phyloP scores from a whole-genome alignment of 2,888 invertebrate species.

The Lochmaea capreae region DNA sequence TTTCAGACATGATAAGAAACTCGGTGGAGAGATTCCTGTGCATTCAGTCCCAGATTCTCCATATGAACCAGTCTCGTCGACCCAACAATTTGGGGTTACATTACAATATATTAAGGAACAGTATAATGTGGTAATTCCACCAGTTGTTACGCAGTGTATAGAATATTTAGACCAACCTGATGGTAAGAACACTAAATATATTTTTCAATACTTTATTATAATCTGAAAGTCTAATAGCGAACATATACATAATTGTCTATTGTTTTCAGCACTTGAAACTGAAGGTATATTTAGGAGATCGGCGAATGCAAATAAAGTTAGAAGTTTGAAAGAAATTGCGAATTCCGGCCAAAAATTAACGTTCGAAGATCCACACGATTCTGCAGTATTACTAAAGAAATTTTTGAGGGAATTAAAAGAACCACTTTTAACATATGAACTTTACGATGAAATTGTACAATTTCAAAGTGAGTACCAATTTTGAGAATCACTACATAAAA shows the following conservation, averaged over 20 bases:
- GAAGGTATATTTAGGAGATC: constrained; percentile 97
- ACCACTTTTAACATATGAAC: constrained; percentile 91
- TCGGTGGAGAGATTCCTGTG: constrained; percentile 65
- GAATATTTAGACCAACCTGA: constrained; percentile 91
- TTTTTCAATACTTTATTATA: not conserved
- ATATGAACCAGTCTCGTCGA: constrained; percentile 64
- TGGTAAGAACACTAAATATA: constrained; percentile 69
- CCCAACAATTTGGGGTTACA: constrained; percentile 96
- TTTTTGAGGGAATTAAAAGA: constrained; percentile 93
- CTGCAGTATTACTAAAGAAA: constrained; percentile 95
- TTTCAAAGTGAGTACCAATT: constrained; percentile 81
- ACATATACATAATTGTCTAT: not conserved
- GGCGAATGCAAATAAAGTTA: constrained; percentile 85
- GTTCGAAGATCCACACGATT: constrained; percentile 89
- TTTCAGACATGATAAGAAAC: constrained; percentile 80
- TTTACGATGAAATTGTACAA: constrained; percentile 92
- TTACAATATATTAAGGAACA: constrained; percentile 91
- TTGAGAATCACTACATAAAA: not conserved
- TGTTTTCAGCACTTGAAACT: constrained; percentile 82
- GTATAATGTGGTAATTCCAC: constrained; percentile 89
- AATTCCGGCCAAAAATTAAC: constrained; percentile 87
- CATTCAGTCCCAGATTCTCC: constrained; percentile 44
- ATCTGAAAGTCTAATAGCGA: not conserved
- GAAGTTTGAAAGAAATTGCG: constrained; percentile 85
- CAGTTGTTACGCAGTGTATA: constrained; percentile 91